Conservation (phyloP, 2,797 vertebrate species). For the Lutjanus campechanus region DNA sequence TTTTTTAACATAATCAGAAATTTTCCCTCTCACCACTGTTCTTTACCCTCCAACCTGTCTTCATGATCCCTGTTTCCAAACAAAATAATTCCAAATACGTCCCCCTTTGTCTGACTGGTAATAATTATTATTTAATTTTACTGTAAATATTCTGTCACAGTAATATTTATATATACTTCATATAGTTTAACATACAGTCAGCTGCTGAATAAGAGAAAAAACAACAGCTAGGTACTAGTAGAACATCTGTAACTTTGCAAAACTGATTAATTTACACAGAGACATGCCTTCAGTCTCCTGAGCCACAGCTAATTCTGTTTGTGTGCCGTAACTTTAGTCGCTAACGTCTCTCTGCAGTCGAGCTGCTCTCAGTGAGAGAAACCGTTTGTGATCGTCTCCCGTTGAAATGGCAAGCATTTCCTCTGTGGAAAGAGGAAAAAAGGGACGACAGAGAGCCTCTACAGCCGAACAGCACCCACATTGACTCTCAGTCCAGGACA, state of each 20-base stretch:
- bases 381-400: constrained; percentile 52
- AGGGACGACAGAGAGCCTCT: constrained; percentile 32
- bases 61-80: too few relatives aligned
- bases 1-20: too few relatives aligned
- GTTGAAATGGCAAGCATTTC: constrained; percentile 72
- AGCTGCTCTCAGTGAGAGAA: constrained; percentile 61
- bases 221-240: neutral
- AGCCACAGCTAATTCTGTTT: constrained; percentile 6
- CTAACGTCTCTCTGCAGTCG: constrained; percentile 1
- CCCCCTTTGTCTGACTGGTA: too few relatives aligned
- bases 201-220: neutral
- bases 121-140: too few relatives aligned
- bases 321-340: neutral
- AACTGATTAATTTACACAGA: neutral
- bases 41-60: too few relatives aligned
- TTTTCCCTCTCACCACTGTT: too few relatives aligned
- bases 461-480: constrained; percentile 50
- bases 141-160: too few relatives aligned
- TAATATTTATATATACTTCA: too few relatives aligned
- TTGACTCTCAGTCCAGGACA: constrained; percentile 37
- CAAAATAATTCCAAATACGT: too few relatives aligned
- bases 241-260: constrained; percentile 2
- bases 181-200: neutral
- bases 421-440: constrained; percentile 65
- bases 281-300: neutral